A percentile compares a stretch with the other conserved stretches of the same genome.
Evolutionary conservation across 2,113 vertebrate genomes (phyloP).

Genomic region (Colinus virginianus): DNA sequence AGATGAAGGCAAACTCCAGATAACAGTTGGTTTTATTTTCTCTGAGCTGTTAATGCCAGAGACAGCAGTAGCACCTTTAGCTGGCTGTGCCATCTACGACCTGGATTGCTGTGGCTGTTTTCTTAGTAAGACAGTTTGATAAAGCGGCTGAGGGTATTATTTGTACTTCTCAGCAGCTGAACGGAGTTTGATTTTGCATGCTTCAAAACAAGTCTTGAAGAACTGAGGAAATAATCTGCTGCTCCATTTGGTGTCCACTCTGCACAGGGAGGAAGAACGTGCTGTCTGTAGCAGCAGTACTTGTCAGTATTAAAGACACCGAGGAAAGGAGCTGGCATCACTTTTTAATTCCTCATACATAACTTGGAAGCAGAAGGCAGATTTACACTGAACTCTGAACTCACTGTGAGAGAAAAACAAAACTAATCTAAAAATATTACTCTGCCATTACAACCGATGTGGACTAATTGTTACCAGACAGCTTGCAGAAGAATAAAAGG

Average conservation of each 20-base stretch:
- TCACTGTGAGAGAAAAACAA: neutral
- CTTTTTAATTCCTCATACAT: neutral
- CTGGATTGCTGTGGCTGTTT: rapidly evolving
- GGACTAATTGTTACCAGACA: rapidly evolving
- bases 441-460: neutral
- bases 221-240: neutral
- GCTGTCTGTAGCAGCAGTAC: rapidly evolving
- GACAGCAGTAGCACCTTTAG: neutral
- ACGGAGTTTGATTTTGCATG: neutral
- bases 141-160: neutral
- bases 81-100: no score
- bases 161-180: neutral
- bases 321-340: neutral
- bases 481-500: neutral
- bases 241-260: neutral
- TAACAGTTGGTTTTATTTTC: neutral
- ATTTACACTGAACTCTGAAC: neutral
- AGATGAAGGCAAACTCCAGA: neutral
- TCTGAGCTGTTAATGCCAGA: neutral
- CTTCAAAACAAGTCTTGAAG: neutral
- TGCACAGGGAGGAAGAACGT: neutral
- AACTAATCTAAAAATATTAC: neutral
- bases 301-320: neutral
- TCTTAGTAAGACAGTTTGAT: neutral
- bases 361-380: neutral